These are phyloP conservation scores for Cyrtodaria siliqua DNA, from an alignment of 2,888 invertebrate species.

Conservation along the genomic window DNA sequence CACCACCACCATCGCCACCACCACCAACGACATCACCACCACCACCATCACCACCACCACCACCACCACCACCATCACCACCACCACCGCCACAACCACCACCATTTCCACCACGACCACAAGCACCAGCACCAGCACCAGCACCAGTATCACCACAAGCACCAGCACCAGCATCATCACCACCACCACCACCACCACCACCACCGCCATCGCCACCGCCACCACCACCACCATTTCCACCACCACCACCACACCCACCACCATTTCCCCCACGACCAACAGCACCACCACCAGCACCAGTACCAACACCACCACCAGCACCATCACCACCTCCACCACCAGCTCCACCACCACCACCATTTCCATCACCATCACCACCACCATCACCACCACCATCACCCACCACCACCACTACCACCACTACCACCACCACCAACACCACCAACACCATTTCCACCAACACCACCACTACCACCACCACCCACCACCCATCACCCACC, in stretches of 20 bases:
- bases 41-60: too few species aligned
- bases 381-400: not conserved
- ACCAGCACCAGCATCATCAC: not conserved
- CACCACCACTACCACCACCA: slow-evolving; percentile 5
- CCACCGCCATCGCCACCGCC: not conserved
- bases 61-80: too few species aligned
- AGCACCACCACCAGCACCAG: not conserved
- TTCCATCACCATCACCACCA: not conserved
- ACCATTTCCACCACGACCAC: not conserved
- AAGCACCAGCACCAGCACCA: not conserved
- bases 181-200: not conserved
- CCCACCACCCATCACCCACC: too few species aligned
- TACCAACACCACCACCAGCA: not conserved
- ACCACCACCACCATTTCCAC: slow-evolving; percentile 34
- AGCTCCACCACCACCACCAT: not conserved
- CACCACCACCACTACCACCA: not conserved
- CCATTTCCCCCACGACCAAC: not conserved
- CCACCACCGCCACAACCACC: not conserved
- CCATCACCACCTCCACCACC: not conserved
- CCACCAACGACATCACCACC: too few species aligned
- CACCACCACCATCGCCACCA: too few species aligned
- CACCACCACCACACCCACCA: not conserved
- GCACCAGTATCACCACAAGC: not conserved
- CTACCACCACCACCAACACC: not conserved
- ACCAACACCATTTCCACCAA: slow-evolving; percentile 6